Evolutionary conservation across 2,113 vertebrate genomes (phyloP).

Genomic region (Regulus satrapa): DNA sequence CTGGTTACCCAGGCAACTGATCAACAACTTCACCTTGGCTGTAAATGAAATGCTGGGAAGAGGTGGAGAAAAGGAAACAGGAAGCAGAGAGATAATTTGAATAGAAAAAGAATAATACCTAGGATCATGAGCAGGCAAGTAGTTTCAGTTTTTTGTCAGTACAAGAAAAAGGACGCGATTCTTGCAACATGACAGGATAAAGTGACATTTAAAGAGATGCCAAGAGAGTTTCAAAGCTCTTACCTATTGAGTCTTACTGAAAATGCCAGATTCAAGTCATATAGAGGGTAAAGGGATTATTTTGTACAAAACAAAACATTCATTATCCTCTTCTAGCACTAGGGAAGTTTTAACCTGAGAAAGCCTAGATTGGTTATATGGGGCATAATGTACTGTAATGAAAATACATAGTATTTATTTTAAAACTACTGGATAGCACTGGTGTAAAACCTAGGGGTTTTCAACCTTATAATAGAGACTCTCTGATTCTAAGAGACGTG

Average conservation of each 20-base stretch:
- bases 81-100: neutral
- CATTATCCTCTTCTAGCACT: neutral
- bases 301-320: neutral
- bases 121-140: neutral
- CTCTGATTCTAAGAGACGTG: neutral
- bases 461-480: neutral
- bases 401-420: neutral
- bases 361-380: neutral
- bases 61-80: neutral
- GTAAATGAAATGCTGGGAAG: neutral
- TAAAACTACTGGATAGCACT: neutral
- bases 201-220: neutral
- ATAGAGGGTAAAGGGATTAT: neutral
- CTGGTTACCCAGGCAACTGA: neutral
- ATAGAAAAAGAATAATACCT: neutral
- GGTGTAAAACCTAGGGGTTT: neutral
- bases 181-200: neutral
- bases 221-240: neutral
- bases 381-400: neutral
- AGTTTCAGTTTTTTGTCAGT: neutral
- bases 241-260: neutral
- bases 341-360: neutral
- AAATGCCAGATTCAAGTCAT: neutral
- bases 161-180: neutral
- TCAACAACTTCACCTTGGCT: neutral